phyloP scores from a whole-genome alignment of 2,113 vertebrate species.

The Etheostoma spectabile region DNA sequence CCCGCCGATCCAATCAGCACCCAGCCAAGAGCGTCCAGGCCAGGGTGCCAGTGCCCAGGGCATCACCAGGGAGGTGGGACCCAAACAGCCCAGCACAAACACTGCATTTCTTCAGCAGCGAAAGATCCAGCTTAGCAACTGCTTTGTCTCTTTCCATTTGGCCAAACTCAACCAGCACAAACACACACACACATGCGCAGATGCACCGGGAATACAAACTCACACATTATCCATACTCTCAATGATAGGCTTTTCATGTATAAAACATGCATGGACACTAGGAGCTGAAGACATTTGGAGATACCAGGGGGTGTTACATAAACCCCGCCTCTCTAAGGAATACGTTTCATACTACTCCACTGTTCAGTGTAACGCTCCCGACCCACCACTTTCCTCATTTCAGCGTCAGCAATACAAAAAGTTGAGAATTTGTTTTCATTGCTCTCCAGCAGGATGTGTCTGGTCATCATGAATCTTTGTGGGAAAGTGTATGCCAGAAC shows the following conservation, averaged over 20 bases:
- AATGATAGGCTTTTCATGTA: constrained; percentile 83
- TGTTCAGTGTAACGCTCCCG: neutral
- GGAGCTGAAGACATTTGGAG: constrained; percentile 83
- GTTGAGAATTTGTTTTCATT: neutral
- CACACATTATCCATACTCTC: constrained; percentile 38
- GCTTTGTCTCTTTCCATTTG: constrained; percentile 88
- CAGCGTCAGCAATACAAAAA: neutral
- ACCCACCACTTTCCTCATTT: neutral
- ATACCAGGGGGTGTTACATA: constrained; percentile 83
- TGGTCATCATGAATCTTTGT: neutral
- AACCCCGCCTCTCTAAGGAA: constrained; percentile 38
- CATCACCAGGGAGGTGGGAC: constrained; percentile 72
- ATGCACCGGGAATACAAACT: constrained; percentile 27
- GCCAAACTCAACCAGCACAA: constrained; percentile 79
- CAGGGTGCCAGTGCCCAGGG: constrained; percentile 56
- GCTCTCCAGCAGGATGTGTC: neutral
- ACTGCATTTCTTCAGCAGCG: constrained; percentile 88
- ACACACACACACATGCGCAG: constrained; percentile 42
- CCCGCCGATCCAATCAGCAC: constrained; percentile 15
- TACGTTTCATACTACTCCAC: neutral
- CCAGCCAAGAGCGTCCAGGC: constrained; percentile 65
- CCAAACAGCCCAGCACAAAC: constrained; percentile 80
- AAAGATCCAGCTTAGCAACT: constrained; percentile 95
- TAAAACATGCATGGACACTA: constrained; percentile 82
- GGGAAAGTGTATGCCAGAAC: neutral